Evolutionary conservation across 1,140 invertebrate genomes (phyloP).

Genomic region (Callitettix versicolor): DNA sequence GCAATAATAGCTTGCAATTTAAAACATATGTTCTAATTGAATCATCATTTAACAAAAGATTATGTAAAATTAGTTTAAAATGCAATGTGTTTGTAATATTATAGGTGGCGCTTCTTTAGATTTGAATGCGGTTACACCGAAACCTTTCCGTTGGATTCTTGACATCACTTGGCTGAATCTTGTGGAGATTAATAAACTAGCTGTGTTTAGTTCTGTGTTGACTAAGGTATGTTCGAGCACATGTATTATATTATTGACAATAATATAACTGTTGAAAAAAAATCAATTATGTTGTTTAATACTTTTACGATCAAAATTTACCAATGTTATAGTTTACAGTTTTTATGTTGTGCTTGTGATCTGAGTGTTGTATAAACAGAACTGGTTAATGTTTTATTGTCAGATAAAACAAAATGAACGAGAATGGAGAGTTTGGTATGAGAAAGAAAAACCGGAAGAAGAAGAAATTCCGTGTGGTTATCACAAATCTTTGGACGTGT

Average conservation of each 20-base stretch:
- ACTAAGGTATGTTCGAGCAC: conserved; percentile 57
- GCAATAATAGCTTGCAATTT: too few species aligned
- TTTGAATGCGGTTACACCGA: conserved; percentile 82
- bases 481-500: conserved; percentile 77
- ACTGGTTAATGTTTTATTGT: conserved; percentile 7
- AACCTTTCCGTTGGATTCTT: conserved; percentile 90
- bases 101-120: conserved; percentile 82
- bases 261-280: too few species aligned
- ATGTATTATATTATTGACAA: too few species aligned
- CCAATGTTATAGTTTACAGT: too few species aligned
- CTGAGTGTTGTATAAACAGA: too few species aligned
- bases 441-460: conserved; percentile 86
- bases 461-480: conserved; percentile 87
- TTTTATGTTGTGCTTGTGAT: too few species aligned
- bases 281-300: too few species aligned
- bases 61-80: too few species aligned
- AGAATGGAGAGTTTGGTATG: conserved; percentile 90
- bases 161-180: conserved; percentile 95
- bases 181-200: conserved; percentile 84
- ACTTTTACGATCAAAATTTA: too few species aligned
- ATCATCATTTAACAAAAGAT: too few species aligned
- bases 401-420: conserved; percentile 74
- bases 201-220: conserved; percentile 70
- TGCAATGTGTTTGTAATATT: conserved; percentile 9
- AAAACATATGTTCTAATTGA: too few species aligned